Base-by-base conservation (phyloP, 1,140 invertebrate species). In the Scylla paramamosain region DNA sequence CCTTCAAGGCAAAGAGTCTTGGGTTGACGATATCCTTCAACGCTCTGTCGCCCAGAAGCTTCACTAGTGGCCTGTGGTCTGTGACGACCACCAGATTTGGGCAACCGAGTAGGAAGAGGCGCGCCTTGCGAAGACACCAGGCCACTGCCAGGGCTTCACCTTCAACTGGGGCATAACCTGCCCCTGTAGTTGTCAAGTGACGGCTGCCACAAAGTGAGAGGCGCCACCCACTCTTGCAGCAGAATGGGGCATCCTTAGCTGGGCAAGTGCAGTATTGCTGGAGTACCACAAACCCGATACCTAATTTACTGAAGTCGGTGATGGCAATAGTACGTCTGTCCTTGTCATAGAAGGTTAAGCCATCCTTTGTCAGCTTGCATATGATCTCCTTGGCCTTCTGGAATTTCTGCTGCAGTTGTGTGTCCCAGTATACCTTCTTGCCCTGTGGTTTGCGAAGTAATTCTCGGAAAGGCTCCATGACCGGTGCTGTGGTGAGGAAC, bases 351-450 rank as follows among this genome's bases (percentile, higher is more conserved):
- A n/a, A 83, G 77, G 77, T 29, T 7, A 83, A 29, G 1, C 39
- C 39, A 39, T 39, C 6, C 39, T 39, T 39, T 39, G 39, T 6
- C 20, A 52, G 48, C 90, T 91, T 32, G n/a, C 90, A 91, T 6
- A 59, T 31, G 20, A 12, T 3, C 7, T 91, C 28, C 52, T 52
- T n/a, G 46, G 90, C 52, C 32, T 77, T 7, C 16, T 3, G 0
- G 32, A 91, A 91, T 28, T n/a, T 91, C 7, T 25, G 25, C 89
- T 92, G 28, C 59, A 92, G 10, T 0, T 82, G n/a, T 0, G 28
- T 28, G 29, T 93, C 92, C 83, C 92, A 93, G 45, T 86, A 93
- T 1, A 93, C 92, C 4, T 0, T 10, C 45, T 93, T 93, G 28
- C 82, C 92, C 31, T 8, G 14, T n/a, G 12, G 12, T 12, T 77